Base-by-base conservation (phyloP, 2,797 vertebrate genomes). In the Thalassophryne amazonica region DNA sequence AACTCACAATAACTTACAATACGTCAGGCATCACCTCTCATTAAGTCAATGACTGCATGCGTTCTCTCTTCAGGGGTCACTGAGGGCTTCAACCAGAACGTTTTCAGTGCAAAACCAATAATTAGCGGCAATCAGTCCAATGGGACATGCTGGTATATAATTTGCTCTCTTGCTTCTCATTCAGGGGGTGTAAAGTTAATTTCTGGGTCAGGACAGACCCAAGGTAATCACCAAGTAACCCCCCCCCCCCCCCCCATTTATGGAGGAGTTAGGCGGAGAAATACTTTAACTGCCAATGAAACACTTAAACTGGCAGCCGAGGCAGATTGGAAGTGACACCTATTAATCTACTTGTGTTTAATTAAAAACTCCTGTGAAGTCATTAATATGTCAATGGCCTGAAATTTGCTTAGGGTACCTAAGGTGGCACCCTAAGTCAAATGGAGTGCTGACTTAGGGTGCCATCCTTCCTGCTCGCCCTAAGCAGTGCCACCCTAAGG, bases 181-280 rank as follows among this genome's bases (percentile, higher is more conserved):
- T 39, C 11, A 11, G 13, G n/a, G 17, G 28, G 16, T 3, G 37
- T 20, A 10, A 40, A 34, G 18, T 28, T 7, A 30, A 55, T 39
- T 47, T 60, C 8, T 41, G 33, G 45, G 41, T 65, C 36, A 49
- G 37, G 25, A 48, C 12, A 48, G 24, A 56, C 16, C 24, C 50
- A 42, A 41, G 3, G 35, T 73, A 54, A 68, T 43, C 39, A 40
- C 64, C 51, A 60, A 74, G n/a, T n/a, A n/a, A n/a, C n/a, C n/a
- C n/a, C n/a, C n/a, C n/a, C n/a, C n/a, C n/a, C n/a, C n/a, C 19
- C 17, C 30, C 18, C 11, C 8, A 32, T 60, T 60, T 64, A 74
- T 73, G 20, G 47, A 31, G 23, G 42, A 53, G 49, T 39, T 17
- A 3, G 33, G 39, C 11, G 8, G 7, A 47, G 33, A 39, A 16